A percentile compares a stretch with the other conserved stretches of the same genome.
Conservation (phyloP, 1,140 invertebrate species). For the Carcinoscorpius rotundicauda region DNA sequence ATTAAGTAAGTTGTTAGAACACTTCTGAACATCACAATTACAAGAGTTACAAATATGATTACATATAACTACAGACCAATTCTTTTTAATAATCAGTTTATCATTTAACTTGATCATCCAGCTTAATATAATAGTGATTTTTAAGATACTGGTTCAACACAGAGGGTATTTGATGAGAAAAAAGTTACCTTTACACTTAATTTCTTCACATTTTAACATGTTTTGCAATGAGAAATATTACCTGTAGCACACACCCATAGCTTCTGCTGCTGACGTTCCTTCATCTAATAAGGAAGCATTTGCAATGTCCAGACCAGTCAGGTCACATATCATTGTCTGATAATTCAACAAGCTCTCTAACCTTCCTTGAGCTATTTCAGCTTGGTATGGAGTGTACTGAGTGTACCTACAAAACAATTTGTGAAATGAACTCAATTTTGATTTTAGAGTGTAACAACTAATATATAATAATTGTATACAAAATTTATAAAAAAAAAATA, state of each 20-base stretch:
- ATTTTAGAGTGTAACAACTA: neutral
- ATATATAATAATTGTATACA: conserved; percentile 1
- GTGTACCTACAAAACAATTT: conserved; percentile 38
- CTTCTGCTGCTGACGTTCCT: conserved; percentile 94
- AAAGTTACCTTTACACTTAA: no score
- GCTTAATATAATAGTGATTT: no score
- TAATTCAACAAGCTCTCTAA: conserved; percentile 93
- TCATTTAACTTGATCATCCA: no score
- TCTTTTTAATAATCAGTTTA: no score
- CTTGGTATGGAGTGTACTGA: conserved; percentile 53
- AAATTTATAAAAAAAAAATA: neutral
- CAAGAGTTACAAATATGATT: no score
- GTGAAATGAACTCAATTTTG: conserved; percentile 3
- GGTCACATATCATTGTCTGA: conserved; percentile 91
- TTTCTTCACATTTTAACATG: no score
- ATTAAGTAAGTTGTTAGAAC: no score
- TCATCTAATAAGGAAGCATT: conserved; percentile 96
- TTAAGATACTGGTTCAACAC: no score
- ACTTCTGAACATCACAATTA: no score
- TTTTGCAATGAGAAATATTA: conserved; percentile 27
- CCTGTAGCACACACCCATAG: conserved; percentile 73
- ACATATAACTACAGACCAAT: no score
- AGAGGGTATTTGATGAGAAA: no score
- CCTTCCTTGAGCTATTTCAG: conserved; percentile 91
- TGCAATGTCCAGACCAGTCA: conserved; percentile 87